phyloP scores from a whole-genome alignment of 2,888 invertebrate genomes.

The Blastobasis adustella region DNA sequence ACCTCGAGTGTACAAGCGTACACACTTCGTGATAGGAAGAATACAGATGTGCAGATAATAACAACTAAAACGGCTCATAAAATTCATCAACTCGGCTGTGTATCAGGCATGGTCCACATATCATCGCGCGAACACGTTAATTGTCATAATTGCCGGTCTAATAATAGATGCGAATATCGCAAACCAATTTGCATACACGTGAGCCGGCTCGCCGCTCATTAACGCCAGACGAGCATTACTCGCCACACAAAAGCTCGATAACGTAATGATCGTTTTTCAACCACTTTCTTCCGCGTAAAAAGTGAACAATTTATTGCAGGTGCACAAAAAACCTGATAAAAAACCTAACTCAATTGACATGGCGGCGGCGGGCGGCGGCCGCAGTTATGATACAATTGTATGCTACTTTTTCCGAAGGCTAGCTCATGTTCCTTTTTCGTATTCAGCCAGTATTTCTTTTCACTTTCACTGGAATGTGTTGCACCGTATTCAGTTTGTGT shows the following conservation, averaged over 20 bases:
- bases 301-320: constrained; percentile 29
- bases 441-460: constrained; percentile 37
- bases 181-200: constrained; percentile 29
- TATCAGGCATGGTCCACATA: constrained; percentile 1
- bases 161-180: constrained; percentile 10
- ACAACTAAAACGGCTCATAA: not conserved
- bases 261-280: constrained; percentile 49
- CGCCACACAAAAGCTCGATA: constrained; percentile 34
- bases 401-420: constrained; percentile 18
- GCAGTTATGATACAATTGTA: constrained; percentile 24
- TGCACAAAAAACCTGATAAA: constrained; percentile 32
- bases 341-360: constrained; percentile 66
- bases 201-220: constrained; percentile 8
- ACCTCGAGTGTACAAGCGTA: too few species aligned
- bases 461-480: constrained; percentile 56
- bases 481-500: constrained; percentile 29
- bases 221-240: constrained; percentile 13
- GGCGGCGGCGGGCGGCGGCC: constrained; percentile 23
- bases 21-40: too few species aligned
- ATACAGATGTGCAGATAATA: too few species aligned
- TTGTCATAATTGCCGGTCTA: too few species aligned
- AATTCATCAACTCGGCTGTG: constrained; percentile 3
- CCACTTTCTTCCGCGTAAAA: constrained; percentile 54
- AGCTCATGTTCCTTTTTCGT: constrained; percentile 22
- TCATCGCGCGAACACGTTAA: too few species aligned